These are phyloP conservation scores for Leptura quadrifasciata DNA, from an alignment of 2,888 invertebrate species.

Conservation along the genomic window DNA sequence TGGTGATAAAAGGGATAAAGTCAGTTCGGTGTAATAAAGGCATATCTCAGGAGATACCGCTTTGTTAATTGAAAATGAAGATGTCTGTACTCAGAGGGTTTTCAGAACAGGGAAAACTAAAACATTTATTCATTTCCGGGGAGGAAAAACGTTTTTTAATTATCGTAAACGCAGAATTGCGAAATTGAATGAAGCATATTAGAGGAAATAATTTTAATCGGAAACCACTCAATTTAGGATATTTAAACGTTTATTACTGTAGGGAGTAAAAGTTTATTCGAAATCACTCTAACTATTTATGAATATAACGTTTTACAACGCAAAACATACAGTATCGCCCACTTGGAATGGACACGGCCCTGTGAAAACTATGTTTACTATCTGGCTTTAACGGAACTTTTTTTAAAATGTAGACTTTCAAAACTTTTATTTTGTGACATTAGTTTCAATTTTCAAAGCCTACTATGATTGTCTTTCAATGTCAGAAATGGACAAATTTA, in stretches of 20 bases:
- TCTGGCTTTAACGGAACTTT: too few species aligned
- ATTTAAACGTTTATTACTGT: neutral
- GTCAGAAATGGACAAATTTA: too few species aligned
- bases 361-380: too few species aligned
- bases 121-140: neutral
- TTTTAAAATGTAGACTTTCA: too few species aligned
- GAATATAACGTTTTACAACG: neutral
- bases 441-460: too few species aligned
- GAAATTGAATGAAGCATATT: neutral
- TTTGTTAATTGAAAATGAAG: constrained; percentile 7
- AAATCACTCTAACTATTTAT: neutral
- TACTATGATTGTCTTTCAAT: too few species aligned
- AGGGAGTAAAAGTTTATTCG: neutral
- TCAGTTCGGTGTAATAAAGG: constrained; percentile 3
- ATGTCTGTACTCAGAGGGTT: neutral
- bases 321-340: too few species aligned
- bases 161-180: neutral
- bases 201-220: neutral
- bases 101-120: neutral
- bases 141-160: neutral
- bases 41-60: constrained; percentile 4
- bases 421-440: too few species aligned
- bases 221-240: neutral
- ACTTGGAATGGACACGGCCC: too few species aligned
- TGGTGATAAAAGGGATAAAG: neutral